Evolutionary conservation across 2,113 vertebrate species (phyloP).

Genomic region (Colistium nudipinnis): DNA sequence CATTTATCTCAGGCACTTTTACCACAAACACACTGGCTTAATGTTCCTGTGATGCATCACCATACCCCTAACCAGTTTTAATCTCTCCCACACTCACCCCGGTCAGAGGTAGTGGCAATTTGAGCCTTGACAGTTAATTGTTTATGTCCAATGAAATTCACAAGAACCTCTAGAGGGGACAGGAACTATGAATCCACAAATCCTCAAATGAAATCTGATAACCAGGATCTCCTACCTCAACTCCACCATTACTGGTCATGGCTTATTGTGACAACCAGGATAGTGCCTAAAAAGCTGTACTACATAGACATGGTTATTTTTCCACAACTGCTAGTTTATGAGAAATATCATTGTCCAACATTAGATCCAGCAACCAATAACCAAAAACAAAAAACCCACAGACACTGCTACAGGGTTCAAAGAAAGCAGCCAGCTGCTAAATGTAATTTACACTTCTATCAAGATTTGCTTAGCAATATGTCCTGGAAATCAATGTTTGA

Average conservation of each 20-base stretch:
- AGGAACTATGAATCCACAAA: constrained; percentile 8
- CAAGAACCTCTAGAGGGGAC: constrained; percentile 1
- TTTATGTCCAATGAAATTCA: background rate
- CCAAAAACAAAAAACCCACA: background rate
- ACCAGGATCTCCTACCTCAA: background rate
- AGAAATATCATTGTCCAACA: background rate
- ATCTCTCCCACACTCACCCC: too few species aligned
- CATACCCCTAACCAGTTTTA: background rate
- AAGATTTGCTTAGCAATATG: background rate
- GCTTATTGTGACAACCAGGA: background rate
- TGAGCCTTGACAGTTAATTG: too few species aligned
- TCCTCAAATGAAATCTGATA: background rate
- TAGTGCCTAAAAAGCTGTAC: background rate
- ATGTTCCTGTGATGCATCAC: background rate
- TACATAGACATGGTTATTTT: background rate
- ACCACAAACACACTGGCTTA: background rate
- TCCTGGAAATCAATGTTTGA: background rate
- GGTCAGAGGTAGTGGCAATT: background rate
- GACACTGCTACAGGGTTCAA: background rate
- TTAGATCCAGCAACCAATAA: background rate
- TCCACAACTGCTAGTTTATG: background rate
- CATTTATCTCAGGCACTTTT: constrained; percentile 20
- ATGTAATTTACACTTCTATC: background rate
- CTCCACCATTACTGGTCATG: background rate
- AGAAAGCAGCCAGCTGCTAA: background rate